Conservation (phyloP, 2,797 vertebrate species). For the Anomalospiza imberbis region DNA sequence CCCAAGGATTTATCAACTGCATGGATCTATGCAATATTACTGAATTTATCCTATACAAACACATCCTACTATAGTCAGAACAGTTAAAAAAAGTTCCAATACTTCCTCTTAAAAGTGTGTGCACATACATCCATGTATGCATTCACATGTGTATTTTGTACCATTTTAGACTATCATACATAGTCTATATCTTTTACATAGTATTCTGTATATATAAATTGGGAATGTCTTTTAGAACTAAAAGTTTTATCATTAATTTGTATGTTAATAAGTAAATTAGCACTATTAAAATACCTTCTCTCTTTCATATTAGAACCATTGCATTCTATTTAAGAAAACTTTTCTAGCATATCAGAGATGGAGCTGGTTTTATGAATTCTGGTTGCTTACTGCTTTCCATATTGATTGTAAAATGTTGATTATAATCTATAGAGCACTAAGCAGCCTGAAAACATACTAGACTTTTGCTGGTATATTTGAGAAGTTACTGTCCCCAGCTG, state of each 20-base stretch:
- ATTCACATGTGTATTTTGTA: background rate
- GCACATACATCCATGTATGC: background rate
- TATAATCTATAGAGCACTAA: background rate
- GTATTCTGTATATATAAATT: background rate
- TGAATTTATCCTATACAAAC: background rate
- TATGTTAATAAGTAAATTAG: background rate
- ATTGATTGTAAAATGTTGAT: background rate
- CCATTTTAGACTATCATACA: background rate
- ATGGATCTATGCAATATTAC: conserved; percentile 15
- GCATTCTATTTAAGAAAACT: background rate
- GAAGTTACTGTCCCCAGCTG: background rate
- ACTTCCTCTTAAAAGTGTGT: background rate
- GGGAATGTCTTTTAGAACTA: background rate
- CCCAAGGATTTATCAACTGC: conserved; percentile 33
- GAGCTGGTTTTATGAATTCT: background rate
- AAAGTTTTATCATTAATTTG: background rate
- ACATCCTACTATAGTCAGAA: background rate
- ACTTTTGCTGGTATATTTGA: background rate
- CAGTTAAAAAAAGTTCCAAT: background rate
- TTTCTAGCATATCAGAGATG: background rate
- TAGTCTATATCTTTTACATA: background rate
- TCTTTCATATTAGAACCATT: background rate
- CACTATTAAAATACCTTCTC: background rate
- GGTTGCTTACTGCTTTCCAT: background rate
- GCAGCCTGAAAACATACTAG: background rate